phyloP scores from a whole-genome alignment of 2,888 invertebrate species.

The Caenorhabditis becei region DNA sequence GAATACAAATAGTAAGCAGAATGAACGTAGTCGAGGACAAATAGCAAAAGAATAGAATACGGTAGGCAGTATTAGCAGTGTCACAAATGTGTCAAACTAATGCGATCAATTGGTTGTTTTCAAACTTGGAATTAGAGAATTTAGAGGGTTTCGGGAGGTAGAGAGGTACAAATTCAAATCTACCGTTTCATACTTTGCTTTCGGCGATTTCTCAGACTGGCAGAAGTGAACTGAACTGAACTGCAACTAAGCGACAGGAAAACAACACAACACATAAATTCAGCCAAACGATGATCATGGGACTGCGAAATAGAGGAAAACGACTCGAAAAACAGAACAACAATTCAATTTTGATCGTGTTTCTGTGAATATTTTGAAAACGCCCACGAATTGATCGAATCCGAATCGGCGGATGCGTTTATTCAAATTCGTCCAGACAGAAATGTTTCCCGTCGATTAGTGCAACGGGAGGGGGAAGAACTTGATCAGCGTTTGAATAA shows the following conservation, averaged over 20 bases:
- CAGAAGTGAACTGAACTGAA: background rate
- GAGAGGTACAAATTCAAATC: background rate
- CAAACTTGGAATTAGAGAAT: background rate
- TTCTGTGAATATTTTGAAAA: background rate
- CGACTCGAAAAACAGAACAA: background rate
- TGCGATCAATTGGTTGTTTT: background rate
- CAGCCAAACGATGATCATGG: conserved; percentile 6
- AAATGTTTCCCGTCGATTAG: background rate
- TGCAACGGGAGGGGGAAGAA: conserved; percentile 3
- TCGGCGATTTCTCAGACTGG: background rate
- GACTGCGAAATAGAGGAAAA: background rate
- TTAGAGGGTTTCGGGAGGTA: background rate
- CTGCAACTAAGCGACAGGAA: background rate
- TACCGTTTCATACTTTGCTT: too few species aligned
- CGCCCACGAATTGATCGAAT: background rate
- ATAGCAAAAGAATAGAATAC: background rate
- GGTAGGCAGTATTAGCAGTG: background rate
- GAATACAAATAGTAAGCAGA: background rate
- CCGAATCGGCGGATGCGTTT: too few species aligned
- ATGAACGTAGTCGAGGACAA: background rate
- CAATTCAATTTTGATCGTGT: background rate
- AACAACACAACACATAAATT: background rate
- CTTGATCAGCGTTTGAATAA: conserved; percentile 26
- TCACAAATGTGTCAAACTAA: background rate
- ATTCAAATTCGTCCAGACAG: background rate